Evolutionary conservation across 2,113 vertebrate species (phyloP).

Genomic region (Oncorhynchus nerka): DNA sequence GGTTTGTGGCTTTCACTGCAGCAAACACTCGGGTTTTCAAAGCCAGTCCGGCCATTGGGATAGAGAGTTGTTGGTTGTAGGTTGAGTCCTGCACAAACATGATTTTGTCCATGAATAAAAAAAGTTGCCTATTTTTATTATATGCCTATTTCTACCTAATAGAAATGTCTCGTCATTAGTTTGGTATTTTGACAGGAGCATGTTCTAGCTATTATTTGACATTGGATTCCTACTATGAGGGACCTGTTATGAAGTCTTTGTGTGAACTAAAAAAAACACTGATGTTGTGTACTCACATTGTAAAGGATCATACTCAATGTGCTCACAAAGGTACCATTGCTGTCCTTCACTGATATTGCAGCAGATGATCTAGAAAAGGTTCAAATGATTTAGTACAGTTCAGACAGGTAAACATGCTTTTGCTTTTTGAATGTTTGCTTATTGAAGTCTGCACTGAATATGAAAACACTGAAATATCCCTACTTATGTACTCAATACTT

Average conservation of each 20-base stretch:
- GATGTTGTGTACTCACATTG: conserved; percentile 82
- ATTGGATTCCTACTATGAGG: too few species aligned
- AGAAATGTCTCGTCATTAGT: background rate
- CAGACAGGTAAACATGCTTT: background rate
- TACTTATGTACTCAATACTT: too few species aligned
- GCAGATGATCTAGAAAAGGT: conserved; percentile 84
- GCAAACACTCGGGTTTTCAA: conserved; percentile 98
- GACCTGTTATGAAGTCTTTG: too few species aligned
- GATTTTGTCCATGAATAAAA: background rate
- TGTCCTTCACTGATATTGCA: conserved; percentile 92
- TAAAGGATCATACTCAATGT: conserved; percentile 94
- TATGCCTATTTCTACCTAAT: background rate
- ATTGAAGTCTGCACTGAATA: background rate
- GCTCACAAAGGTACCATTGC: conserved; percentile 96
- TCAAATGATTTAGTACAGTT: conserved; percentile 1
- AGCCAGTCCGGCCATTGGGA: conserved; percentile 87
- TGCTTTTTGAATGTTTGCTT: background rate
- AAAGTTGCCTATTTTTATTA: background rate
- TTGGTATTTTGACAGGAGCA: too few species aligned
- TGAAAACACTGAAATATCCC: background rate
- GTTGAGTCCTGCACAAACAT: conserved; percentile 84
- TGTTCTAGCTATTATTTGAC: too few species aligned
- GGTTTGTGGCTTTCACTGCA: conserved; percentile 91
- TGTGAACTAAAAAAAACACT: too few species aligned
- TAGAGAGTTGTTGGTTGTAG: conserved; percentile 86